Base-by-base conservation (phyloP, 1,140 invertebrate genomes). In the Scylla paramamosain region DNA sequence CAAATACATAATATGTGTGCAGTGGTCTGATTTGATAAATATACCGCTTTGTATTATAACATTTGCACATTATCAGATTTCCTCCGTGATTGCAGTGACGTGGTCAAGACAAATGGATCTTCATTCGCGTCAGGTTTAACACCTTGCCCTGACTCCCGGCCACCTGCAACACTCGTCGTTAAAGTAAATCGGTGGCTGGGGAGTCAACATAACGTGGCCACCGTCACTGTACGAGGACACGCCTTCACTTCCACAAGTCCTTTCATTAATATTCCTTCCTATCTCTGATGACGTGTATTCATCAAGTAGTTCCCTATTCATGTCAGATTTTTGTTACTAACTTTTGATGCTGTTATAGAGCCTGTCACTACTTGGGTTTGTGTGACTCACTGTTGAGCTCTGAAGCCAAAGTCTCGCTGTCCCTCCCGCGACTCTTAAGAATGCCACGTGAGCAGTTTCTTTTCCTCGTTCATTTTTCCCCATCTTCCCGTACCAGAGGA, bases 1-100 rank as follows among this genome's bases (percentile, higher is more conserved):
- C 20, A 77, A 77, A n/a, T 77, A 2, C 39, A 39, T 39, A 39
- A 77, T 77, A n/a, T n/a, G 67, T 77, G 8, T n/a, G 20, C 20
- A n/a, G 25, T n/a, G 67, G 67, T 46, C 31, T 32, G 12, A 20
- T 29, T 32, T n/a, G 20, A 20, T 88, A 32, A 32, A 20, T n/a
- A 8, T 32, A 8, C 45, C 31, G 16, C 25, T 32, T 88, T 10
- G 16, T 88, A 39, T 86, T n/a, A 88, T 88, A 46, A 88, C 67
- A 77, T 77, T 77, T 77, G 67, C 25, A n/a, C 67, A 77, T 77
- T 25, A 77, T 77, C 67, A 77, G 67, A 77, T n/a, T 77, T 77
- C 67, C 67, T 77, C 20, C n/a, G 3, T n/a, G 67, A 77, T n/a
- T 77, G 67, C 67, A 7, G 67, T 77, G 67, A 77, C 67, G 67